Base-by-base conservation (phyloP, 1,140 invertebrate species). In the Phortica variegata region DNA sequence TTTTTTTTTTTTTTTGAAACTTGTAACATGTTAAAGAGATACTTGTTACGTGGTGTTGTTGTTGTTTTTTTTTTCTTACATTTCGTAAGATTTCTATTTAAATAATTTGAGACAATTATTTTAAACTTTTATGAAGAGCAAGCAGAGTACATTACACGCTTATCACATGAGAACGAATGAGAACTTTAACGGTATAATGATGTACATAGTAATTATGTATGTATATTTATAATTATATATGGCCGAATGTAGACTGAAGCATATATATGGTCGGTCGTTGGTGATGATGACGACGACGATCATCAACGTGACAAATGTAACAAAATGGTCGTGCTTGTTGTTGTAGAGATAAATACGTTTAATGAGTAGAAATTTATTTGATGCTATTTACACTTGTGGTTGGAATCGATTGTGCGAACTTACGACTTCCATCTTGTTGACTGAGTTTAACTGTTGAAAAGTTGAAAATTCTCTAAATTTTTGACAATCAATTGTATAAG, bases 371-470 rank as follows among this genome's bases (percentile, higher is more conserved):
- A 58, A 60, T 65, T 61, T 52, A 47, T 49, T 56, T 61, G 58
- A 50, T 63, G 63, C 63, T 66, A 66, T 66, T 60, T 66, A 66
- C 63, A 68, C 51, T 68, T 63, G 60, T 54, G 46, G 62, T 26
- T 10, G 23, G 23, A 26, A 10, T 26, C 23, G 23, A 6, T 10
- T 26, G 5, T 26, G 56, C 50, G 49, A 60, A 57, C 61, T 42
- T 51, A 56, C n/a, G n/a, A n/a, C n/a, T n/a, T 49, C 50, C 58
- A 53, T 13, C 16, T 8, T 15, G 44, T 20, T 53, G 43, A 48
- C 47, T 34, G 42, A 47, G 49, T 39, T 21, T 36, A 31, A 47
- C 29, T 23, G 21, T 32, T 40, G 32, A 29, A 38, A 40, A 52
- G 23, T 8, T 9, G 20, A 10, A 21, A 16, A 20, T 48, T 26